These are phyloP conservation scores for Phalacrocorax aristotelis DNA, from an alignment of 2,113 vertebrate species.

Conservation along the genomic window DNA sequence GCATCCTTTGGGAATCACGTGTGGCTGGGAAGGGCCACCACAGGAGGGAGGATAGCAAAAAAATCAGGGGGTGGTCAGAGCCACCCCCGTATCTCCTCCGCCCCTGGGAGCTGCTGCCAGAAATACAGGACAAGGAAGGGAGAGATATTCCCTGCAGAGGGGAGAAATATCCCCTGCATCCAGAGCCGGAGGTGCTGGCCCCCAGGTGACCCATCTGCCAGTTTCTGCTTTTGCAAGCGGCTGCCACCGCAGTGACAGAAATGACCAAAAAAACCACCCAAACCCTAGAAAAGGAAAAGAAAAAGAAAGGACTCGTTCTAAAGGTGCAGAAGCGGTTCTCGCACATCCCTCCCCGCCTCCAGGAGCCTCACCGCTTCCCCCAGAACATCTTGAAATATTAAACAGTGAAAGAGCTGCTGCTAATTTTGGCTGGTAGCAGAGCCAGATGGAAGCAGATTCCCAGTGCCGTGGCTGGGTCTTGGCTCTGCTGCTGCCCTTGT, in stretches of 20 bases:
- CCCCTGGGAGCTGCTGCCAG: not conserved
- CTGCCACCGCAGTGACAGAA: not conserved
- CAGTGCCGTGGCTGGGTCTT: not conserved
- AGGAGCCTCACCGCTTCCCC: not conserved
- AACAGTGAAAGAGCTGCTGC: not conserved
- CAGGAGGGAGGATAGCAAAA: fast-evolving
- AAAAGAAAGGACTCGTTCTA: not conserved
- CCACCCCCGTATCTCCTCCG: fast-evolving
- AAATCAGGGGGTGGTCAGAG: fast-evolving
- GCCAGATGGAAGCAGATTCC: not conserved
- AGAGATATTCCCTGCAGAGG: not conserved
- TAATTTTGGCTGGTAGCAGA: not conserved
- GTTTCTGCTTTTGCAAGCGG: not conserved
- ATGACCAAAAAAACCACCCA: not conserved
- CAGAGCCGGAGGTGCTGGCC: not conserved
- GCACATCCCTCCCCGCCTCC: not conserved
- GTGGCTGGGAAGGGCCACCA: not conserved
- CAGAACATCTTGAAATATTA: constrained; percentile 13
- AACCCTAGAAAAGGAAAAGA: not conserved
- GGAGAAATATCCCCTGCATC: not conserved
- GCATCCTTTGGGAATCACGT: not conserved
- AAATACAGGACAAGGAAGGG: fast-evolving
- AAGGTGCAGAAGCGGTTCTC: not conserved
- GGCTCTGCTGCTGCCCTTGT: not conserved
- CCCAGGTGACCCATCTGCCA: not conserved